These are phyloP conservation scores for Troides aeacus DNA, from an alignment of 2,888 invertebrate species.

Conservation along the genomic window DNA sequence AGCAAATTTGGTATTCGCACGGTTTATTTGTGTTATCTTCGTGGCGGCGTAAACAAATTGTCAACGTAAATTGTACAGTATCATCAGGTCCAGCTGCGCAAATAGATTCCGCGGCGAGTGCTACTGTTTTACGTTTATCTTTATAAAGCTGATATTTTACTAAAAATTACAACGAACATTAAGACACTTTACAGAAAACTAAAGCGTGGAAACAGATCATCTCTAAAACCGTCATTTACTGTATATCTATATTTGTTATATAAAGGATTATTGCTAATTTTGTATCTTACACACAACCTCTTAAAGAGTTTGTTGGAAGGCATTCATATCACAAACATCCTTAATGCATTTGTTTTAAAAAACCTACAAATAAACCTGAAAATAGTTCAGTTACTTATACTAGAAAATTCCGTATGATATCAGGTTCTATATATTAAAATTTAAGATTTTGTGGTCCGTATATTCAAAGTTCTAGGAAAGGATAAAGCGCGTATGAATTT, in stretches of 20 bases:
- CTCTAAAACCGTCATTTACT: background rate
- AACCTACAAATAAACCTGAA: too few species aligned
- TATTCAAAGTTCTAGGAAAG: background rate
- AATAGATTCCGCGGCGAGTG: slow-evolving; percentile 10
- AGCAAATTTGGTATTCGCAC: background rate
- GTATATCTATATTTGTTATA: too few species aligned
- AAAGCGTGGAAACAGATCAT: background rate
- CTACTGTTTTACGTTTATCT: slow-evolving; percentile 4
- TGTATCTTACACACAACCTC: too few species aligned
- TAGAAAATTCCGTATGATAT: too few species aligned
- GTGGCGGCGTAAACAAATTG: slow-evolving; percentile 19
- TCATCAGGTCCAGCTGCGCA: slow-evolving; percentile 20
- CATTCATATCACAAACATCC: too few species aligned
- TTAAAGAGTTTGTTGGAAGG: too few species aligned
- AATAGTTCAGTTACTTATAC: too few species aligned
- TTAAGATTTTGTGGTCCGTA: background rate
- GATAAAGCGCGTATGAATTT: slow-evolving; percentile 8
- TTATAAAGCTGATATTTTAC: background rate
- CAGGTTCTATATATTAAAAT: background rate
- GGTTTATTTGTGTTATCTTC: slow-evolving; percentile 16
- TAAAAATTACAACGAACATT: background rate
- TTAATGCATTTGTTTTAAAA: too few species aligned
- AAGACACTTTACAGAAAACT: background rate
- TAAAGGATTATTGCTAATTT: too few species aligned
- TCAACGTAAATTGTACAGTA: slow-evolving; percentile 23